phyloP scores from a whole-genome alignment of 2,797 vertebrate species.

The Valencia hispanica region DNA sequence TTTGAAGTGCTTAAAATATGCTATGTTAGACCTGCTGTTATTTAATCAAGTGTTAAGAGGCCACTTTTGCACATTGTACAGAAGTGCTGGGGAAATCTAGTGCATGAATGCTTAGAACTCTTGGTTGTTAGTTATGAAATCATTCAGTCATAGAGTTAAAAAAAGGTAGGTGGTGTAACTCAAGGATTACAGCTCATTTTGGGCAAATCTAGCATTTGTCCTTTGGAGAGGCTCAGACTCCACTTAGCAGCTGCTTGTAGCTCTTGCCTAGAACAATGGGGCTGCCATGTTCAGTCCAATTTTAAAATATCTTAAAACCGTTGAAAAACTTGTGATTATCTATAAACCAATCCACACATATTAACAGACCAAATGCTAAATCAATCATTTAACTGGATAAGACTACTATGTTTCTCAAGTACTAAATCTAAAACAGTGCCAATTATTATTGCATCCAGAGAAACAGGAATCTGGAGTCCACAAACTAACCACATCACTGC shows the following conservation, averaged over 20 bases:
- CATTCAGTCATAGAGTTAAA: constrained; percentile 10
- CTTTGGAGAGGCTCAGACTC: background rate
- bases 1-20: constrained; percentile 18
- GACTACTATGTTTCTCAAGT: background rate
- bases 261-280: background rate
- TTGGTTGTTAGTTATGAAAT: constrained; percentile 27
- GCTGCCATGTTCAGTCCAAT: background rate
- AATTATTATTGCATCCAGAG: background rate
- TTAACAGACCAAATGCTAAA: background rate
- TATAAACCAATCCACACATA: background rate
- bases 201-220: background rate
- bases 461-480: background rate
- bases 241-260: background rate
- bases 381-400: background rate
- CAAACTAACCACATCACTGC: background rate
- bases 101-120: constrained; percentile 31
- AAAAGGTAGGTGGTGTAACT: constrained; percentile 21
- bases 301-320: background rate
- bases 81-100: constrained; percentile 38
- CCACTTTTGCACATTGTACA: constrained; percentile 35
- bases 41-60: constrained; percentile 48
- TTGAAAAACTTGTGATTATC: background rate
- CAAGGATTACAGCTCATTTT: constrained; percentile 21
- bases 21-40: constrained; percentile 18
- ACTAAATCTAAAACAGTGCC: background rate